Evolutionary conservation across 2,113 vertebrate species (phyloP).

Genomic region (Phycodurus eques): DNA sequence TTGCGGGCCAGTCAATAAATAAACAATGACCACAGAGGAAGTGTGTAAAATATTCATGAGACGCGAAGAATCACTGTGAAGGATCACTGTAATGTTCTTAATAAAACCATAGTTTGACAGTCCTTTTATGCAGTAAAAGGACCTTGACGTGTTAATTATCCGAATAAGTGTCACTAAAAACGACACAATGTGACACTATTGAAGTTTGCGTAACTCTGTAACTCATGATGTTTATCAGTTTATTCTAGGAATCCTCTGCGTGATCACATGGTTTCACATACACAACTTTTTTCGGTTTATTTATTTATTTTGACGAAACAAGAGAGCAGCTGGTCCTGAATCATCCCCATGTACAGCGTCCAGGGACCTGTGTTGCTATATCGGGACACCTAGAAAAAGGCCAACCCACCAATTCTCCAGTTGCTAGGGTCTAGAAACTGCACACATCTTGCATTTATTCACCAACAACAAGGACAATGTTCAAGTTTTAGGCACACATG

Average conservation of each 20-base stretch:
- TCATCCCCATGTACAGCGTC: constrained; percentile 38
- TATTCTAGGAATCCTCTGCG: constrained; percentile 7
- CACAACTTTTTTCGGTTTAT: background rate
- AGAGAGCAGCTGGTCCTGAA: constrained; percentile 49
- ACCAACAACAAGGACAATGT: background rate
- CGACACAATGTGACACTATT: constrained; percentile 11
- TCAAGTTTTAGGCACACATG: background rate
- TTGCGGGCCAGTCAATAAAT: constrained; percentile 64
- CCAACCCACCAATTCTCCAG: constrained; percentile 17
- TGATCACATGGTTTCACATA: constrained; percentile 5
- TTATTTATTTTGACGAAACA: constrained; percentile 2
- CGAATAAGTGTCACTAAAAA: background rate
- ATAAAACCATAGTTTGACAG: background rate
- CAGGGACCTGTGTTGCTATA: constrained; percentile 38
- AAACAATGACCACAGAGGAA: constrained; percentile 66
- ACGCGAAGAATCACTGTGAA: constrained; percentile 34
- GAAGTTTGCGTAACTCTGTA: constrained; percentile 9
- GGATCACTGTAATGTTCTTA: background rate
- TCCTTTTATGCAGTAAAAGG: background rate
- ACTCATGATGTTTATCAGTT: constrained; percentile 3
- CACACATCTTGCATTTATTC: background rate
- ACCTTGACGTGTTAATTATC: background rate
- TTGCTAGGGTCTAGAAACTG: constrained; percentile 8
- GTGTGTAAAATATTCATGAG: constrained; percentile 72
- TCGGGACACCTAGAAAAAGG: constrained; percentile 35